Evolutionary conservation across 2,888 invertebrate species (phyloP).

Genomic region (Rugalucina vietnamica): DNA sequence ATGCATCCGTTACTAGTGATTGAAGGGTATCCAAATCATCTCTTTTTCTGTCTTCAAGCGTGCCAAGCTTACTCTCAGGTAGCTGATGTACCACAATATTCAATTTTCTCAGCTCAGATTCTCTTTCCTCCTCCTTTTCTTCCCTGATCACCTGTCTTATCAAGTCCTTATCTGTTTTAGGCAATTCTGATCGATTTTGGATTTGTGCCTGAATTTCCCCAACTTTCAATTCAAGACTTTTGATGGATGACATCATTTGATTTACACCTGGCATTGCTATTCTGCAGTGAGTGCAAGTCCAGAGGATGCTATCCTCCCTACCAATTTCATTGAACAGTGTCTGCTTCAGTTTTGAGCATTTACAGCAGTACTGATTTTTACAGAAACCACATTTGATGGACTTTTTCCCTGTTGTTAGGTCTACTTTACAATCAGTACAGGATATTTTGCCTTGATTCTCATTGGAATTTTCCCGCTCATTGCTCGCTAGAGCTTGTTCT

Average conservation of each 20-base stretch:
- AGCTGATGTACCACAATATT: neutral
- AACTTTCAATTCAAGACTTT: neutral
- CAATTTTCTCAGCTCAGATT: neutral
- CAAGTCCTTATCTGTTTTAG: neutral
- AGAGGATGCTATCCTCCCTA: neutral
- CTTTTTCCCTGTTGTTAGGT: neutral
- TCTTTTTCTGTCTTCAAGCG: neutral
- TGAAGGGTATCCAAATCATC: neutral
- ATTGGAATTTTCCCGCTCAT: neutral
- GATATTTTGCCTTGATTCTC: neutral
- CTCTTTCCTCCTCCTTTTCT: neutral
- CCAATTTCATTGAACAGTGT: slow-evolving; percentile 5
- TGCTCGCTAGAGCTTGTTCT: neutral
- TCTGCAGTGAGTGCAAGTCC: slow-evolving; percentile 3
- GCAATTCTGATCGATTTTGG: neutral
- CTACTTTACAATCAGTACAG: neutral
- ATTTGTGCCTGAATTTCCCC: neutral
- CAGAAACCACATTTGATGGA: slow-evolving; percentile 15
- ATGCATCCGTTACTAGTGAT: neutral
- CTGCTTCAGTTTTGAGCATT: slow-evolving; percentile 8
- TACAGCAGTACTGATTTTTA: neutral
- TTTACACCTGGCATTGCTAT: neutral
- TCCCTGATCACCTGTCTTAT: slow-evolving; percentile 1
- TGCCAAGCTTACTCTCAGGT: neutral
- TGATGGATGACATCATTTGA: neutral